Evolutionary conservation across 2,888 invertebrate species (phyloP).

Genomic region (Stenodema calcarata): DNA sequence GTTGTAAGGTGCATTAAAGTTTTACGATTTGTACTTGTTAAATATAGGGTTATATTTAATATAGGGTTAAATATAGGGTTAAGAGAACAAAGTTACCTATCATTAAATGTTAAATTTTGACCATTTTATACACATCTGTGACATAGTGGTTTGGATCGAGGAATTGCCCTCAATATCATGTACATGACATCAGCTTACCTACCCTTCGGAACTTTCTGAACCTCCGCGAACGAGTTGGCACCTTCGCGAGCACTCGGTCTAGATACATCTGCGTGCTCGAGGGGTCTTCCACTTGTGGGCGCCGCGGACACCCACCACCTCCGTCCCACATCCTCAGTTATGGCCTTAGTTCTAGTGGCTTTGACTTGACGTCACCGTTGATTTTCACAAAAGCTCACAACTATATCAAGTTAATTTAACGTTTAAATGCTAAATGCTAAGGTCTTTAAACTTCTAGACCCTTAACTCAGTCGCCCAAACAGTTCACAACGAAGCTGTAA

Average conservation of each 20-base stretch:
- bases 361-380: slow-evolving; percentile 19
- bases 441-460: not conserved
- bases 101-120: no score
- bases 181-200: not conserved
- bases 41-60: no score
- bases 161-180: not conserved
- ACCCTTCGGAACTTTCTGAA: slow-evolving; percentile 3
- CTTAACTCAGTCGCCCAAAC: not conserved
- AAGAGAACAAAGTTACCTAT: no score
- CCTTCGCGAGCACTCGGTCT: slow-evolving; percentile 20
- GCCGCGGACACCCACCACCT: slow-evolving; percentile 33
- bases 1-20: no score
- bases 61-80: no score
- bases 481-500: not conserved
- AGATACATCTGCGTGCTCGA: slow-evolving; percentile 27
- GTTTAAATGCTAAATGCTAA: slow-evolving; percentile 11
- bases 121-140: no score
- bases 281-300: slow-evolving; percentile 3
- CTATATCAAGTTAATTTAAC: not conserved
- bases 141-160: no score
- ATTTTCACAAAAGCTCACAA: not conserved
- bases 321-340: not conserved
- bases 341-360: not conserved
- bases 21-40: no score
- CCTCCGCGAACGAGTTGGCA: slow-evolving; percentile 17